A percentile compares a stretch with the other conserved stretches of the same genome.
phyloP scores from a whole-genome alignment of 2,888 invertebrate genomes.

The Heliconius aoede region DNA sequence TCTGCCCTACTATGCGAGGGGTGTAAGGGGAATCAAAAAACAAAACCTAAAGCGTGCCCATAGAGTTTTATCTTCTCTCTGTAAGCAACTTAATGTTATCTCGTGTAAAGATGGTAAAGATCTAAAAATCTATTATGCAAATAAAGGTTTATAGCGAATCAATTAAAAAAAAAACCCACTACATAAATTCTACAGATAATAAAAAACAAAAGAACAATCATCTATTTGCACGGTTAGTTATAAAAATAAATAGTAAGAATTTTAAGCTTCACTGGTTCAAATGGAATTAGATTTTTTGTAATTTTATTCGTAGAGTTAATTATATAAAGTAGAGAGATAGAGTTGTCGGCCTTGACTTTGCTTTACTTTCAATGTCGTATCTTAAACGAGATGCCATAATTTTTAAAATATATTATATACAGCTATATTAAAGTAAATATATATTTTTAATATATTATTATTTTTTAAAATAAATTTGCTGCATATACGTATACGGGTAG shows the following conservation, averaged over 20 bases:
- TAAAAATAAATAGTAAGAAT: conserved; percentile 16
- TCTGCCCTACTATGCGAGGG: not conserved
- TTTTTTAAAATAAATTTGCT: too few species aligned
- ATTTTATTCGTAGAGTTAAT: conserved; percentile 25
- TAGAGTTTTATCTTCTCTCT: too few species aligned
- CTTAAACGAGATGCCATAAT: not conserved
- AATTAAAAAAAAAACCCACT: conserved; percentile 17
- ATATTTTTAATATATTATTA: too few species aligned
- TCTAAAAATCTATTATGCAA: not conserved
- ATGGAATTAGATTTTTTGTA: conserved; percentile 9
- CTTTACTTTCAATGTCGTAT: conserved; percentile 12
- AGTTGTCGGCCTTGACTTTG: conserved; percentile 28
- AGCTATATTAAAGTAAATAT: too few species aligned
- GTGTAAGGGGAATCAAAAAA: not conserved
- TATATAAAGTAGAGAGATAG: too few species aligned
- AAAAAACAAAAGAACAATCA: conserved; percentile 17
- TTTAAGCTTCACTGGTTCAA: conserved; percentile 18
- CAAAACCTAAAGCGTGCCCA: too few species aligned
- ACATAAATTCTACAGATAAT: not conserved
- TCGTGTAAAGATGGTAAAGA: too few species aligned
- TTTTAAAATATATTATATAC: too few species aligned
- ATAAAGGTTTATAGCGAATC: not conserved
- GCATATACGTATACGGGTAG: too few species aligned
- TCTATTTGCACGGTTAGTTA: conserved; percentile 3
- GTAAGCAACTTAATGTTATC: too few species aligned